Conservation (phyloP, 2,797 vertebrate species). For the Buphagus erythrorhynchus region DNA sequence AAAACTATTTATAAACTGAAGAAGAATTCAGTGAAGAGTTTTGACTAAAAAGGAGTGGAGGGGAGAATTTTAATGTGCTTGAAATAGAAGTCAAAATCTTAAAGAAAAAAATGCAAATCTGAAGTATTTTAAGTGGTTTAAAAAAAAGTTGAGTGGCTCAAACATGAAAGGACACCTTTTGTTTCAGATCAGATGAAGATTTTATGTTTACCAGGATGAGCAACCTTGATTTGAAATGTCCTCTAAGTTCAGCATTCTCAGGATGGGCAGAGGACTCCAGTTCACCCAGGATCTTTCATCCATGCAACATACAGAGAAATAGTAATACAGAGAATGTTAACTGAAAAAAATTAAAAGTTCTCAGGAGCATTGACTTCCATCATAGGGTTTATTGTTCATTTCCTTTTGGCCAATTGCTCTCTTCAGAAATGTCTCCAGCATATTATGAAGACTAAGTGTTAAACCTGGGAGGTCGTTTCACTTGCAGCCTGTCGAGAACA, state of each 20-base stretch:
- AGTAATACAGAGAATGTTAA: neutral
- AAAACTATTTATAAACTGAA: slow-evolving; percentile 68
- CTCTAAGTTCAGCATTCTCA: neutral
- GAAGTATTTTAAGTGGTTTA: slow-evolving; percentile 37
- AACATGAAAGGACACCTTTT: slow-evolving; percentile 20
- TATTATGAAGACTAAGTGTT: slow-evolving; percentile 8
- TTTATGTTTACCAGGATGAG: neutral
- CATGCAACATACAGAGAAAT: neutral
- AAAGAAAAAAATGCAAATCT: slow-evolving; percentile 30
- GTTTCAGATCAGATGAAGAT: neutral
- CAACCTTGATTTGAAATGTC: neutral
- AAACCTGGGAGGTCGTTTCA: slow-evolving; percentile 45
- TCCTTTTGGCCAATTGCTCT: slow-evolving; percentile 46
- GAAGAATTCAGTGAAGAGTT: slow-evolving; percentile 67
- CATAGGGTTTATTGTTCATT: slow-evolving; percentile 40
- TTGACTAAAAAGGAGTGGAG: slow-evolving; percentile 57
- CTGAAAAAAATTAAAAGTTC: neutral
- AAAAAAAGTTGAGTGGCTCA: neutral
- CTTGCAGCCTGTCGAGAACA: slow-evolving; percentile 5
- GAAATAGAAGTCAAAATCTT: slow-evolving; percentile 57
- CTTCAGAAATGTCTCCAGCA: slow-evolving; percentile 23
- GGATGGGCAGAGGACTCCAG: neutral
- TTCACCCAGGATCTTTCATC: neutral
- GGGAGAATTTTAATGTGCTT: slow-evolving; percentile 65
- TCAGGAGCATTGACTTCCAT: neutral